These are phyloP conservation scores for Onthophagus sagittarius DNA, from an alignment of 2,888 invertebrate genomes.

Conservation along the genomic window DNA sequence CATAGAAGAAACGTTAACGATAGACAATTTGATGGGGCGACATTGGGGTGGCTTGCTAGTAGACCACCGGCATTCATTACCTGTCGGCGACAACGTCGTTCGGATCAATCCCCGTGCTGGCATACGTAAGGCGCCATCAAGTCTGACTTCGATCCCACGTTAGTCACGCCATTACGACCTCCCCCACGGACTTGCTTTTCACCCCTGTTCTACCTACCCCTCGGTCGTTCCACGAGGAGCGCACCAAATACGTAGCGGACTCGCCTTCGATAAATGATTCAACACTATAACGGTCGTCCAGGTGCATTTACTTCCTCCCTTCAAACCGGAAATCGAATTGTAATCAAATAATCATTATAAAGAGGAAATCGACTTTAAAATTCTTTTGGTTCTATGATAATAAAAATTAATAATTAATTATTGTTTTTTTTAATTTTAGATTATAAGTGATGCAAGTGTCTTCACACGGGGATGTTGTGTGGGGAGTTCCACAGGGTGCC, in stretches of 20 bases:
- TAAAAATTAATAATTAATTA: too few relatives aligned
- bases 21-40: too few relatives aligned
- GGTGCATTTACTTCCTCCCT: too few relatives aligned
- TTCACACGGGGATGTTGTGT: constrained; percentile 52
- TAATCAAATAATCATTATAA: too few relatives aligned
- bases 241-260: too few relatives aligned
- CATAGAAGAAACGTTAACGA: too few relatives aligned
- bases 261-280: background rate
- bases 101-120: constrained; percentile 33
- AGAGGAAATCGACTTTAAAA: too few relatives aligned
- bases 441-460: constrained; percentile 41
- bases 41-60: constrained; percentile 29
- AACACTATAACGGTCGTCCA: background rate
- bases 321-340: too few relatives aligned
- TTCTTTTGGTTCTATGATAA: too few relatives aligned
- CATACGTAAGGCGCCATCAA: constrained; percentile 33
- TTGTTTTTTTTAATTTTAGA: constrained; percentile 34
- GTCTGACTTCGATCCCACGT: constrained; percentile 38
- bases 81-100: constrained; percentile 31
- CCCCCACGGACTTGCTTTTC: too few relatives aligned
- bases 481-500: constrained; percentile 52
- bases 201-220: too few relatives aligned
- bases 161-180: constrained; percentile 31
- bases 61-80: constrained; percentile 35
- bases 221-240: too few relatives aligned